Percentiles rank a stretch among this genome's conserved stretches.
phyloP scores from a whole-genome alignment of 2,888 invertebrate genomes.

The Cosmorhoe ocellata region DNA sequence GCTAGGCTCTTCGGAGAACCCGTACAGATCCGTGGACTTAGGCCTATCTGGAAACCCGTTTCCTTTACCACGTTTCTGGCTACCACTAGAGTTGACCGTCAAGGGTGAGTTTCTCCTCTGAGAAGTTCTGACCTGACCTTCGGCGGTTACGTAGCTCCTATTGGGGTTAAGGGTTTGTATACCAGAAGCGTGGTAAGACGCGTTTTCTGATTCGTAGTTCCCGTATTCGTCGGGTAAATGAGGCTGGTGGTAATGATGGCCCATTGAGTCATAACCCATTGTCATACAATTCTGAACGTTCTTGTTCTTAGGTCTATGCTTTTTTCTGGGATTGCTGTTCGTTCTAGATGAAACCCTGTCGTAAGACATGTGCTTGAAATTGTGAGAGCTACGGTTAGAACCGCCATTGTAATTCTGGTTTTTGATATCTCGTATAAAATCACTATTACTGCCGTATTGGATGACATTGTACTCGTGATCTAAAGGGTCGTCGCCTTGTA shows the following conservation, averaged over 20 bases:
- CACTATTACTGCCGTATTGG: conserved; percentile 77
- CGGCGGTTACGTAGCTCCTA: conserved; percentile 74
- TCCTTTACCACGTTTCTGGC: conserved; percentile 76
- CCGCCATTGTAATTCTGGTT: conserved; percentile 81
- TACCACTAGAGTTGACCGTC: conserved; percentile 73
- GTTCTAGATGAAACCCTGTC: conserved; percentile 77
- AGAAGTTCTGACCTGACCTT: conserved; percentile 65
- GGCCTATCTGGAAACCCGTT: conserved; percentile 84
- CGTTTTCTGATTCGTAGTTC: conserved; percentile 74
- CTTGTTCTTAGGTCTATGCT: conserved; percentile 76
- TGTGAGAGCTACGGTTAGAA: conserved; percentile 76
- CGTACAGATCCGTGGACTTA: conserved; percentile 83
- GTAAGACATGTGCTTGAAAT: conserved; percentile 80
- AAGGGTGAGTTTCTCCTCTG: conserved; percentile 75
- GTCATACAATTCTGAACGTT: conserved; percentile 82
- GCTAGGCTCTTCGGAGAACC: conserved; percentile 76
- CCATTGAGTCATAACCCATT: conserved; percentile 82
- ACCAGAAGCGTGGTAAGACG: conserved; percentile 78
- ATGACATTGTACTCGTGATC: conserved; percentile 81
- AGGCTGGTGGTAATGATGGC: conserved; percentile 79
- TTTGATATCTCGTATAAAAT: conserved; percentile 76
- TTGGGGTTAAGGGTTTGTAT: conserved; percentile 79
- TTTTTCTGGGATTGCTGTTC: conserved; percentile 78
- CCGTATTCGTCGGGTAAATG: conserved; percentile 77
- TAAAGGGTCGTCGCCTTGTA: conserved; percentile 75